phyloP scores from a whole-genome alignment of 2,888 invertebrate genomes.

The Scrobipalpa atriplicella region DNA sequence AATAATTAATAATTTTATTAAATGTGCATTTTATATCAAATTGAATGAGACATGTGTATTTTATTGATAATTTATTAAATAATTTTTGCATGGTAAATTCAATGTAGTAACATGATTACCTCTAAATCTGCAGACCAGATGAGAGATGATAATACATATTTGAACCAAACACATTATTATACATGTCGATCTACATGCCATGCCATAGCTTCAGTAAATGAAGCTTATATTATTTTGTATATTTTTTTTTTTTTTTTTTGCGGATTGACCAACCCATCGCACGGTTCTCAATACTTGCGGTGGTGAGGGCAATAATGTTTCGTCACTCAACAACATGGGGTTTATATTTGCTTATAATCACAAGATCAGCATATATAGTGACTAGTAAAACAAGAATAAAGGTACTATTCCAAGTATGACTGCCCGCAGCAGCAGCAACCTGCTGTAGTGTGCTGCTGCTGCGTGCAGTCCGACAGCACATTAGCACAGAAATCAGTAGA shows the following conservation, averaged over 20 bases:
- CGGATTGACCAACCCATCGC: slow-evolving; percentile 61
- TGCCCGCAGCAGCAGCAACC: too few species aligned
- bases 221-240: slow-evolving; percentile 29
- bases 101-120: slow-evolving; percentile 23
- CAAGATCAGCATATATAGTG: not conserved
- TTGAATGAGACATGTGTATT: slow-evolving; percentile 19
- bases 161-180: not conserved
- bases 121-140: slow-evolving; percentile 56
- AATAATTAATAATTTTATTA: slow-evolving; percentile 12
- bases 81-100: slow-evolving; percentile 29
- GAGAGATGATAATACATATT: slow-evolving; percentile 11
- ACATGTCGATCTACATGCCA: slow-evolving; percentile 27
- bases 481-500: too few species aligned
- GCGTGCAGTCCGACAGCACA: too few species aligned
- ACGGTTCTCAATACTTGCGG: slow-evolving; percentile 64
- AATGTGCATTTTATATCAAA: slow-evolving; percentile 17
- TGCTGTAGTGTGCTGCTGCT: too few species aligned
- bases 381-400: too few species aligned
- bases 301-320: slow-evolving; percentile 44
- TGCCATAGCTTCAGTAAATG: slow-evolving; percentile 35
- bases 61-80: not conserved
- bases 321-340: slow-evolving; percentile 12
- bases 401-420: too few species aligned
- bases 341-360: not conserved
- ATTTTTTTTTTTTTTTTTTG: slow-evolving; percentile 37